Percentiles rank a stretch among this genome's conserved stretches.
Conservation (phyloP, 2,888 invertebrate species). For the Phania funesta region DNA sequence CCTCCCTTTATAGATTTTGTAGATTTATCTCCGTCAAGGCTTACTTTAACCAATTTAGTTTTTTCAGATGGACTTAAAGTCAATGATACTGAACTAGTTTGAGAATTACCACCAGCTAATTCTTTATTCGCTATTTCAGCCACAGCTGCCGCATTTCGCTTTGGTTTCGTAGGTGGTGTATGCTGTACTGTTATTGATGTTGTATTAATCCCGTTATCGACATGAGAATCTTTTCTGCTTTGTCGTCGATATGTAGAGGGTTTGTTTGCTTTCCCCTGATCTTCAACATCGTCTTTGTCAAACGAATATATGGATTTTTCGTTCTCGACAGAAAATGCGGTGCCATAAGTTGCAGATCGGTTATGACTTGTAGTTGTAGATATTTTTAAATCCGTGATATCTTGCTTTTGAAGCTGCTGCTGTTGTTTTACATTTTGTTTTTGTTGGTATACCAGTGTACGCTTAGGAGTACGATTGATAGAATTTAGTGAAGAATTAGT, state of each 20-base stretch:
- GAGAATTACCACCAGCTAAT: conserved; percentile 72
- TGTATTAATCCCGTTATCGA: conserved; percentile 69
- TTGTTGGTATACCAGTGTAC: conserved; percentile 82
- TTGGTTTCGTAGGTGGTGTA: conserved; percentile 72
- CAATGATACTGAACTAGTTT: conserved; percentile 77
- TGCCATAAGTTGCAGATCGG: conserved; percentile 69
- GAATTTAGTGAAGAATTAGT: conserved; percentile 67
- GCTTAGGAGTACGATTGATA: conserved; percentile 71
- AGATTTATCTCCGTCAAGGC: conserved; percentile 80
- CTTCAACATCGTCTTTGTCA: conserved; percentile 85
- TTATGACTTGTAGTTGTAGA: conserved; percentile 76
- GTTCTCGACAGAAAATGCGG: conserved; percentile 85
- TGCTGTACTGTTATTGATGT: conserved; percentile 70
- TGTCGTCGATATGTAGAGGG: conserved; percentile 81
- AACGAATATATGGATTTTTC: conserved; percentile 88
- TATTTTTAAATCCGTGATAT: conserved; percentile 76
- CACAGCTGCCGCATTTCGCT: conserved; percentile 71
- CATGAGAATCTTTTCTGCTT: conserved; percentile 79
- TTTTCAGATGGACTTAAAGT: conserved; percentile 80
- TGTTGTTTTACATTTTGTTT: conserved; percentile 76
- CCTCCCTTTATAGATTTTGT: conserved; percentile 66
- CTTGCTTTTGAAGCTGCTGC: conserved; percentile 32
- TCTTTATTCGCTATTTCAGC: conserved; percentile 73
- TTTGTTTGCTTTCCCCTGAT: conserved; percentile 76
- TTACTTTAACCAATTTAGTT: conserved; percentile 82